Evolutionary conservation across 2,113 vertebrate genomes (phyloP).

Genomic region (Pipa parva): DNA sequence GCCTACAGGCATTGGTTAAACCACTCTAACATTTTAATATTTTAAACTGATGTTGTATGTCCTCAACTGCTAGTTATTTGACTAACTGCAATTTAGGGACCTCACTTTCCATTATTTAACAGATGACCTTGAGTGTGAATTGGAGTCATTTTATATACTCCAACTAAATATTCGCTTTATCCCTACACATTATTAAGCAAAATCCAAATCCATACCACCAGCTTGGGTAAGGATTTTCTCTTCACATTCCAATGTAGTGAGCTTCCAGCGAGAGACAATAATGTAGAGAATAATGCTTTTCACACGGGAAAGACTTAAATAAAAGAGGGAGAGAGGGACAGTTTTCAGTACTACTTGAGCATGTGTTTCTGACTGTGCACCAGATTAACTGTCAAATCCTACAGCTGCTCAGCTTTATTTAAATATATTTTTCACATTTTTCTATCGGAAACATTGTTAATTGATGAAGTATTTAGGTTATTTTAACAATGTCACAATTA

Average conservation of each 20-base stretch:
- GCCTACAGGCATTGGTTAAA: too few relatives aligned
- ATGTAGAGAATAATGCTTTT: constrained; percentile 20
- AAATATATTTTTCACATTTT: neutral
- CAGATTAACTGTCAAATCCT: constrained; percentile 10
- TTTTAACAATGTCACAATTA: neutral
- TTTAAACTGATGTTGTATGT: neutral
- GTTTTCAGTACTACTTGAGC: constrained; percentile 2
- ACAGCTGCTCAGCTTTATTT: constrained; percentile 14
- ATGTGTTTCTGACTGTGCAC: constrained; percentile 18
- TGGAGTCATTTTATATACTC: constrained; percentile 22
- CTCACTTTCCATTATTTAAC: constrained; percentile 28
- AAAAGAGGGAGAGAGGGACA: constrained; percentile 19
- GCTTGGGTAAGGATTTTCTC: constrained; percentile 39
- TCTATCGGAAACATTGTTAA: neutral
- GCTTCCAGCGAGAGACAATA: constrained; percentile 20
- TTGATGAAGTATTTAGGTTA: neutral
- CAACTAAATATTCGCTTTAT: constrained; percentile 25
- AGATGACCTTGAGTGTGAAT: constrained; percentile 32
- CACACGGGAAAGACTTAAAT: constrained; percentile 34
- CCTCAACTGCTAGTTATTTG: constrained; percentile 4
- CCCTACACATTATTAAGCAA: constrained; percentile 32
- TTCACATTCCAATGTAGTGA: constrained; percentile 33
- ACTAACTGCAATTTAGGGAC: constrained; percentile 9
- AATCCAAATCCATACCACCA: constrained; percentile 35
- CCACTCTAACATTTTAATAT: too few relatives aligned